Percentiles rank a stretch among this genome's conserved stretches.
Conservation (phyloP, 1,140 invertebrate genomes). For the Bombus pyrosoma region DNA sequence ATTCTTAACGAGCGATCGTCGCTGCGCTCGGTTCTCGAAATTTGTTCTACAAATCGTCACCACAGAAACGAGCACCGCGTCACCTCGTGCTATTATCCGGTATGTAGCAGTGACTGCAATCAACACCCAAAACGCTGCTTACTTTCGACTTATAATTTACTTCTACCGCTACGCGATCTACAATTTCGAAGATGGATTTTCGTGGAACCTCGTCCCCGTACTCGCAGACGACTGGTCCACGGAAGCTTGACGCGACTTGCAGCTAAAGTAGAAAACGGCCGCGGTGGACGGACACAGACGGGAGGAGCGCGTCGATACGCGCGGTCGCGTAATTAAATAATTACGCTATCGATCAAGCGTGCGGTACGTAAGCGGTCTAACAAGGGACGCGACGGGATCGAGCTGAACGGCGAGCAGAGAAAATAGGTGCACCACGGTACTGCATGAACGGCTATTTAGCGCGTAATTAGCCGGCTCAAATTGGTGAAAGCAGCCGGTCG, state of each 20-base stretch:
- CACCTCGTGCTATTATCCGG: too few relatives aligned
- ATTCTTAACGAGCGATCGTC: too few relatives aligned
- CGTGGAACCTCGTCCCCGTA: neutral
- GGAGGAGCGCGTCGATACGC: constrained; percentile 1
- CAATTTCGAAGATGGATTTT: neutral
- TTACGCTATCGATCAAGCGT: constrained; percentile 50
- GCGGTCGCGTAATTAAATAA: constrained; percentile 45
- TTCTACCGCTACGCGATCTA: neutral
- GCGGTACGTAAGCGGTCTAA: constrained; percentile 3
- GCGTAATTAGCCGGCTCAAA: constrained; percentile 66
- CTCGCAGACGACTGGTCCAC: neutral
- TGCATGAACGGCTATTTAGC: constrained; percentile 49
- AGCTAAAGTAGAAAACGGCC: constrained; percentile 10
- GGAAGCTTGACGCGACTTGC: neutral
- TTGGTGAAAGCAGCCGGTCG: constrained; percentile 41
- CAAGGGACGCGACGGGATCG: constrained; percentile 20
- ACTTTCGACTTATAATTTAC: neutral
- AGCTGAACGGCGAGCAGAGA: constrained; percentile 13
- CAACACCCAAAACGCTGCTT: neutral
- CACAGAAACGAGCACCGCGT: too few relatives aligned
- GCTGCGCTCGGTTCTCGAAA: too few relatives aligned
- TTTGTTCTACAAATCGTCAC: too few relatives aligned
- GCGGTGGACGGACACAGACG: neutral
- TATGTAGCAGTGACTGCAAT: rapidly evolving
- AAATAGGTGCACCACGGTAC: constrained; percentile 27